These are phyloP conservation scores for Agriopis aurantiaria DNA, from an alignment of 2,888 invertebrate genomes.

Conservation along the genomic window DNA sequence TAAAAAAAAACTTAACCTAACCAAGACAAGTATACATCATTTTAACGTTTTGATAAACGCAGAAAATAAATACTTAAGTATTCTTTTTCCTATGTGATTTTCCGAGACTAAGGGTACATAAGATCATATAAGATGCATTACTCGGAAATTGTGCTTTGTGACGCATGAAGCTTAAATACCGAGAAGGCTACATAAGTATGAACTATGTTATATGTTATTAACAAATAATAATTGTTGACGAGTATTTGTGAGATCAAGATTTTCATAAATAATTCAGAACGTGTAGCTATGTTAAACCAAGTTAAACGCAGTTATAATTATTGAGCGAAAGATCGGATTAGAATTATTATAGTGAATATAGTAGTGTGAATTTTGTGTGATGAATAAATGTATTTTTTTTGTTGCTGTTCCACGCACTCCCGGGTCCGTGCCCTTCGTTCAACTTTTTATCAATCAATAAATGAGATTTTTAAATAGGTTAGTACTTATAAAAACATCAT, in stretches of 20 bases:
- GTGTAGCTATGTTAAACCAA: background rate
- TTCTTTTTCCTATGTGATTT: background rate
- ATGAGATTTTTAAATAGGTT: too few species aligned
- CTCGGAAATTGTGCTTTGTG: background rate
- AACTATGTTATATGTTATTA: background rate
- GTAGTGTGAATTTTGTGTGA: too few species aligned
- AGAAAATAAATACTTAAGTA: background rate
- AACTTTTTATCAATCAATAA: too few species aligned
- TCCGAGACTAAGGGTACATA: background rate
- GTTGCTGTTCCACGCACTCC: too few species aligned
- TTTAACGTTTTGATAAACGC: background rate
- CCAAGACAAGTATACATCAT: too few species aligned
- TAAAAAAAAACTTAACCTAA: too few species aligned
- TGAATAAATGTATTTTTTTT: too few species aligned
- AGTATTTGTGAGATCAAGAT: background rate
- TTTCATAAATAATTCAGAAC: slow-evolving; percentile 1
- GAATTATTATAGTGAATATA: too few species aligned
- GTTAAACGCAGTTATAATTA: background rate
- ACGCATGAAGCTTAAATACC: background rate
- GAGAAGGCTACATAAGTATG: background rate
- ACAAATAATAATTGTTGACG: background rate
- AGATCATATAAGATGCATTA: background rate
- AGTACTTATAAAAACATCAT: too few species aligned
- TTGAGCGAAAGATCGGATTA: background rate
- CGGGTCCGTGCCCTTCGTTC: too few species aligned